Evolutionary conservation across 2,888 invertebrate species (phyloP).

Genomic region (Linnaemya tessellans): DNA sequence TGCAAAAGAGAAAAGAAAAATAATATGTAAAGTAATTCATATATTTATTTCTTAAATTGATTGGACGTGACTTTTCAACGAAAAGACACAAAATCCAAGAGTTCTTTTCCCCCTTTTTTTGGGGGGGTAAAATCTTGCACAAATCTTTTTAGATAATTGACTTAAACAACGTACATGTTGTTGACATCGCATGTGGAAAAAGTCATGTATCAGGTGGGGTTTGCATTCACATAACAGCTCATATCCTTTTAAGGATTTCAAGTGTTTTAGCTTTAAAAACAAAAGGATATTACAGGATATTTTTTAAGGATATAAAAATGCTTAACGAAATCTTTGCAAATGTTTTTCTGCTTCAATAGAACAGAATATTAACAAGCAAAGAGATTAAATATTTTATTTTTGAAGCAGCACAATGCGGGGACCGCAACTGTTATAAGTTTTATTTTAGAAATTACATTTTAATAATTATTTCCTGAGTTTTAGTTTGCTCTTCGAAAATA

Average conservation of each 20-base stretch:
- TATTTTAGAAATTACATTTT: too few relatives aligned
- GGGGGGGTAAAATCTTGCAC: background rate
- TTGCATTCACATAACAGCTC: background rate
- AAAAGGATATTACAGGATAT: constrained; percentile 52
- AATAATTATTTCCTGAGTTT: too few relatives aligned
- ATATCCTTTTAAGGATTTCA: constrained; percentile 4
- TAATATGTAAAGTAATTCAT: constrained; percentile 25
- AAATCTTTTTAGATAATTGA: constrained; percentile 51
- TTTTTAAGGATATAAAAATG: constrained; percentile 25
- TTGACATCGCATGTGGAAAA: background rate
- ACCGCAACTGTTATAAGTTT: too few relatives aligned
- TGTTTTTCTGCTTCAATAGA: background rate
- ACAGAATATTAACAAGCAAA: background rate
- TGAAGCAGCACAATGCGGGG: too few relatives aligned
- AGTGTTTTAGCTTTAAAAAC: constrained; percentile 39
- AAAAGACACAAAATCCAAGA: constrained; percentile 45
- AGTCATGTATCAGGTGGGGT: constrained; percentile 1
- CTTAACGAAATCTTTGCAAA: constrained; percentile 7
- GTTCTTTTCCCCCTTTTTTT: constrained; percentile 26
- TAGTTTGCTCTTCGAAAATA: too few relatives aligned
- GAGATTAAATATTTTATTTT: background rate
- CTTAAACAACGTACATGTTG: constrained; percentile 46
- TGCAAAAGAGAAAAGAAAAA: background rate
- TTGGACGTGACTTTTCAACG: constrained; percentile 68
- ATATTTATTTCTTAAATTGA: constrained; percentile 65